phyloP scores from a whole-genome alignment of 2,797 vertebrate species.

The Carcharodon carcharias region DNA sequence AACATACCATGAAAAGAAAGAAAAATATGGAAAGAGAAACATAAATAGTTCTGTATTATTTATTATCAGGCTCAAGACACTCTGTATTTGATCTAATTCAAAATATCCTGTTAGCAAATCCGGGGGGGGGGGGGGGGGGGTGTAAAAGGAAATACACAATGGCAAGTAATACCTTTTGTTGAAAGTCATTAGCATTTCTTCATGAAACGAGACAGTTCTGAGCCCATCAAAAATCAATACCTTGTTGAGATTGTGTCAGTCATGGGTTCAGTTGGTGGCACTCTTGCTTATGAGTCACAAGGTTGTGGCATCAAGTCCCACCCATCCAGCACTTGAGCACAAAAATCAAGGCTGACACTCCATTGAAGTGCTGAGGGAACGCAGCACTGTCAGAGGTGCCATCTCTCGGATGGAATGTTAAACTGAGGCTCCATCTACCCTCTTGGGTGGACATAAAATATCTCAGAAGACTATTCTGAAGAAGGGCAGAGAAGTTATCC shows the following conservation, averaged over 20 bases:
- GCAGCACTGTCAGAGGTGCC: too few species aligned
- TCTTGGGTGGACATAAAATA: neutral
- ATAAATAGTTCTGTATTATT: neutral
- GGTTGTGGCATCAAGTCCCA: too few species aligned
- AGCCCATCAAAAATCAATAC: neutral
- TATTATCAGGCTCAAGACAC: neutral
- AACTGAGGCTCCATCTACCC: neutral
- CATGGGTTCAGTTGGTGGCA: too few species aligned
- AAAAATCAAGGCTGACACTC: too few species aligned
- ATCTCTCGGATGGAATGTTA: too few species aligned
- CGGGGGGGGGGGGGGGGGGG: rapidly evolving
- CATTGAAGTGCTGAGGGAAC: too few species aligned
- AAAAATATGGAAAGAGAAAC: neutral
- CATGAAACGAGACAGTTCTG: neutral
- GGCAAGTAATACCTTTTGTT: neutral
- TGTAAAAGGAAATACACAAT: neutral
- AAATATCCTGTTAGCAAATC: neutral
- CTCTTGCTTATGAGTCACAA: too few species aligned
- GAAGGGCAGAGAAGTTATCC: neutral
- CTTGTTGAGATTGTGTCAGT: neutral
- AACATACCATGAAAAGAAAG: neutral
- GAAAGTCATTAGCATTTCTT: neutral
- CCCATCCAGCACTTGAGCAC: too few species aligned
- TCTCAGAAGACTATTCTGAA: neutral
- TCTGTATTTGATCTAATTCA: neutral